Percentiles rank a stretch among this genome's conserved stretches.
Evolutionary conservation across 2,888 invertebrate species (phyloP).

Genomic region (Quadroppia sp.): DNA sequence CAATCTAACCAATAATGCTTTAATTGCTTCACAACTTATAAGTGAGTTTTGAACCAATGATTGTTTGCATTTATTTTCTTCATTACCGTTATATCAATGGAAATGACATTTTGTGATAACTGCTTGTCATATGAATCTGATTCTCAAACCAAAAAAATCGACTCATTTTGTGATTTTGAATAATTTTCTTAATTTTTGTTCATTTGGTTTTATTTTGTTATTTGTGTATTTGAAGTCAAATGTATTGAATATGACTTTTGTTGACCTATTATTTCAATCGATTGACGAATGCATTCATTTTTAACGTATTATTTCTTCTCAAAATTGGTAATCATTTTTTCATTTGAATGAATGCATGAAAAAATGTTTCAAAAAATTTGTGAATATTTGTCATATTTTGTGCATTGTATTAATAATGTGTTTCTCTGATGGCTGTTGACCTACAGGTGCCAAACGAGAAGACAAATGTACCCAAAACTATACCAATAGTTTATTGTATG

Average conservation of each 20-base stretch:
- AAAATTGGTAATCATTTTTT: neutral
- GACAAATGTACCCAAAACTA: constrained; percentile 17
- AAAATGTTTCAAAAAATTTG: neutral
- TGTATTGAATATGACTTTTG: neutral
- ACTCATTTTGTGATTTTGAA: neutral
- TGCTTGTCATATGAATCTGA: too few species aligned
- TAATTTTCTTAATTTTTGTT: too few species aligned
- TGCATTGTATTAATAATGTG: neutral
- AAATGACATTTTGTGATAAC: too few species aligned
- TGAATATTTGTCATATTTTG: neutral
- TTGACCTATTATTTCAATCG: constrained; percentile 16
- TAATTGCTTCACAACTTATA: constrained; percentile 10
- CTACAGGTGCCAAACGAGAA: constrained; percentile 27
- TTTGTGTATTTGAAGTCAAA: too few species aligned
- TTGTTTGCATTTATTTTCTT: neutral
- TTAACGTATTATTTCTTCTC: neutral
- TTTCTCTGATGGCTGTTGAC: neutral
- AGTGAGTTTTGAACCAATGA: neutral
- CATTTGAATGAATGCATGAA: neutral
- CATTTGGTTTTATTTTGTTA: too few species aligned
- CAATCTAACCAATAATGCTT: neutral
- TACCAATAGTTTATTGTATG: constrained; percentile 29
- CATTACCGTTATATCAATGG: neutral
- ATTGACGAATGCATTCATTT: neutral
- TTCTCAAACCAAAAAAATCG: too few species aligned